These are phyloP conservation scores for Squalus acanthias DNA, from an alignment of 2,797 vertebrate genomes.

Conservation along the genomic window DNA sequence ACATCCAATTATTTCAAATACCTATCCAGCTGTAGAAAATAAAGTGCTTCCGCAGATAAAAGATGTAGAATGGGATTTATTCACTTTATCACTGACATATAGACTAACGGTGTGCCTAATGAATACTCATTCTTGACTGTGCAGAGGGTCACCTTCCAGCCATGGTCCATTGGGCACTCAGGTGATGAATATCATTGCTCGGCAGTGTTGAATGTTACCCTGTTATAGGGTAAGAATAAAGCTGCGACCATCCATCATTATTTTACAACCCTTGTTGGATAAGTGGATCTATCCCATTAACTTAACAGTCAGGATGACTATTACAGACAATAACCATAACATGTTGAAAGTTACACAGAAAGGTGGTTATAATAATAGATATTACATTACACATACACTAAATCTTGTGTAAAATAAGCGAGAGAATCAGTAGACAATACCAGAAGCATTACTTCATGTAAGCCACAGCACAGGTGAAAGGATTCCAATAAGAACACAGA, in stretches of 20 bases:
- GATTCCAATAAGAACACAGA: background rate
- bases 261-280: background rate
- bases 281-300: slow-evolving; percentile 22
- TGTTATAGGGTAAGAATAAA: slow-evolving; percentile 14
- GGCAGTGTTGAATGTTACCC: background rate
- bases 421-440: background rate
- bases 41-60: background rate
- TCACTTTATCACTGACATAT: slow-evolving; percentile 19
- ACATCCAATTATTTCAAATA: slow-evolving; percentile 33
- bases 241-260: slow-evolving; percentile 19
- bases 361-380: background rate
- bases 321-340: background rate
- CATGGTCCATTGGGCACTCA: slow-evolving; percentile 9
- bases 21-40: slow-evolving; percentile 26
- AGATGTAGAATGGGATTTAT: background rate
- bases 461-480: background rate
- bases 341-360: background rate
- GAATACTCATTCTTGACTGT: slow-evolving; percentile 23
- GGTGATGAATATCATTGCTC: slow-evolving; percentile 26
- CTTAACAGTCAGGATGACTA: background rate
- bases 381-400: background rate
- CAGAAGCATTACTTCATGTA: background rate
- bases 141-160: slow-evolving; percentile 27
- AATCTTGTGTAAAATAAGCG: background rate
- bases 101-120: background rate